Conservation (phyloP, 1,140 invertebrate species). For the Drosophila cardini region DNA sequence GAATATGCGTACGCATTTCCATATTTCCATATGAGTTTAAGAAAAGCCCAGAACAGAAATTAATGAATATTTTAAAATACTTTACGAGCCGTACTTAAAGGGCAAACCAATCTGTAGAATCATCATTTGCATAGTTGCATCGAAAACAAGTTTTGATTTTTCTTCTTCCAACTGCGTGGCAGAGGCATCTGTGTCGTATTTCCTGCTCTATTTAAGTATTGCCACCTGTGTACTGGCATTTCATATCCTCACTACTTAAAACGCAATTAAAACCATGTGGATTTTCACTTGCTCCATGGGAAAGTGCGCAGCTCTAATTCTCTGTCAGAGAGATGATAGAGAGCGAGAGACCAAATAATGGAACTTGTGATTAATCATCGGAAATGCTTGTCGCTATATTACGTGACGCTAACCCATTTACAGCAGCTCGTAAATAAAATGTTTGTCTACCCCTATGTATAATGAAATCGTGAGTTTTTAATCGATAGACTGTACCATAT, state of each 20-base stretch:
- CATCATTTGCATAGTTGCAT: constrained; percentile 17
- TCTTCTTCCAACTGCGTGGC: neutral
- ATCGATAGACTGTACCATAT: constrained; percentile 38
- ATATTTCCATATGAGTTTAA: constrained; percentile 28
- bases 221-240: constrained; percentile 59
- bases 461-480: neutral
- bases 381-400: constrained; percentile 75
- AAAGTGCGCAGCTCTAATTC: constrained; percentile 49
- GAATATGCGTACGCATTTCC: constrained; percentile 51
- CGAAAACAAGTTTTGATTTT: constrained; percentile 11
- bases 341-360: constrained; percentile 48
- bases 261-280: constrained; percentile 75
- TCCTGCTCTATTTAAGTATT: constrained; percentile 33
- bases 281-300: constrained; percentile 48
- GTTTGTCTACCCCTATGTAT: constrained; percentile 27
- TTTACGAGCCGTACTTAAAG: constrained; percentile 66
- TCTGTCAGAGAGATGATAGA: neutral
- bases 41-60: constrained; percentile 60
- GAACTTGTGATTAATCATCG: constrained; percentile 65
- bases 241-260: constrained; percentile 57
- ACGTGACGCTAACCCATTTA: constrained; percentile 79
- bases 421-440: constrained; percentile 74
- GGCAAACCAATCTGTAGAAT: constrained; percentile 38
- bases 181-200: constrained; percentile 13
- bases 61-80: constrained; percentile 81